Percentiles rank a stretch among this genome's conserved stretches.
These are phyloP conservation scores for Drosophila putrida DNA, from an alignment of 2,888 invertebrate species.

Conservation along the genomic window DNA sequence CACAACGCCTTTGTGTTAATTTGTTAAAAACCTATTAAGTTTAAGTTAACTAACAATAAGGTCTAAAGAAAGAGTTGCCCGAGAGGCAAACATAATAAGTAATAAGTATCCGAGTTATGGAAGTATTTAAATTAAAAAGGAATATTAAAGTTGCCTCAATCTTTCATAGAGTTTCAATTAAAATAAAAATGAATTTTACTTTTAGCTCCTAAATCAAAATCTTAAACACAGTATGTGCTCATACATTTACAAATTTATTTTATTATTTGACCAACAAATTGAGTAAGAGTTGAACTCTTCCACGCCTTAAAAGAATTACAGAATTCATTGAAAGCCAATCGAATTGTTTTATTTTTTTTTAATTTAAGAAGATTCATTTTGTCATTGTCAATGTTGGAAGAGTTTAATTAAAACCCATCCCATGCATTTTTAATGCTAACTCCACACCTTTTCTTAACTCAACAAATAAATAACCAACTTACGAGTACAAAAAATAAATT, in stretches of 20 bases:
- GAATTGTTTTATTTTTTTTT: neutral
- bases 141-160: too few species aligned
- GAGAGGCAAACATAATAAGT: neutral
- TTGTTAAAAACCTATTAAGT: conserved; percentile 49
- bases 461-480: conserved; percentile 14
- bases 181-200: too few species aligned
- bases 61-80: neutral
- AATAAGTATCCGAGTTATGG: too few species aligned
- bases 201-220: too few species aligned
- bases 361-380: conserved; percentile 22
- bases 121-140: too few species aligned
- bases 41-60: conserved; percentile 10
- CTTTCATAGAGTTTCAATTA: too few species aligned
- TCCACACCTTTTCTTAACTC: conserved; percentile 22
- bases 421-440: conserved; percentile 12
- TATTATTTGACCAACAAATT: too few species aligned
- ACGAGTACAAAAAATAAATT: neutral
- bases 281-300: neutral
- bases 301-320: neutral
- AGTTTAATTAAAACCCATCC: conserved; percentile 41
- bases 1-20: conserved; percentile 63
- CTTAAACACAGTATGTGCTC: too few species aligned
- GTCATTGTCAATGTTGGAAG: conserved; percentile 3
- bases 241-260: too few species aligned
- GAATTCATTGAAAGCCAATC: conserved; percentile 9